Evolutionary conservation across 2,113 vertebrate genomes (phyloP).

Genomic region (Asarcornis scutulata): DNA sequence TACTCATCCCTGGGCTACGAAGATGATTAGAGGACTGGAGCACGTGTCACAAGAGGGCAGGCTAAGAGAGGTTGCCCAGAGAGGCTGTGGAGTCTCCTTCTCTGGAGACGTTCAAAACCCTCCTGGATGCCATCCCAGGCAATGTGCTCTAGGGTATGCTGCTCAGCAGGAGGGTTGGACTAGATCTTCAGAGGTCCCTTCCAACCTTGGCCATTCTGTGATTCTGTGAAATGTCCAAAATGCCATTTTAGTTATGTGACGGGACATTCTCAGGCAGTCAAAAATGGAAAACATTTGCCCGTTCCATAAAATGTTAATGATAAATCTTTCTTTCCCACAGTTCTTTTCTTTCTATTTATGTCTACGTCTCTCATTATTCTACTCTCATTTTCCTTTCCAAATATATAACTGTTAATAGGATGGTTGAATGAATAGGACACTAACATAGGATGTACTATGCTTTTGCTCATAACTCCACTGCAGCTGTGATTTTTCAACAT

Average conservation of each 20-base stretch:
- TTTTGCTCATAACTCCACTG: not conserved
- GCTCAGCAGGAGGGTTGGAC: too few relatives aligned
- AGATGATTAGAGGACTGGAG: too few relatives aligned
- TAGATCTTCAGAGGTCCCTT: too few relatives aligned
- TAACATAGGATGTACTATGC: not conserved
- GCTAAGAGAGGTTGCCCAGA: too few relatives aligned
- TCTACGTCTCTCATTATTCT: constrained; percentile 7
- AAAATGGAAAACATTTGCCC: not conserved
- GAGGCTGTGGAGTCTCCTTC: too few relatives aligned
- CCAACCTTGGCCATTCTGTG: too few relatives aligned
- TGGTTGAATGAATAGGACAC: not conserved
- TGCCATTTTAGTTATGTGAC: not conserved
- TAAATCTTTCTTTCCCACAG: not conserved
- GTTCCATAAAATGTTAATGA: not conserved
- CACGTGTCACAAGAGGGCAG: too few relatives aligned
- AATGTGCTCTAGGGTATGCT: too few relatives aligned
- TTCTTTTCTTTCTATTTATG: not conserved
- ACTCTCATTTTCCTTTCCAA: not conserved
- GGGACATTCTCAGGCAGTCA: not conserved
- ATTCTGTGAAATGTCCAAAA: not conserved
- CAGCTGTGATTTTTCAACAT: not conserved
- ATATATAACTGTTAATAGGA: not conserved
- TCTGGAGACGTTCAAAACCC: too few relatives aligned
- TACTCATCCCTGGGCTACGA: too few relatives aligned
- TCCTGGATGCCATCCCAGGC: too few relatives aligned